Percentiles rank a stretch among this genome's conserved stretches.
Conservation (phyloP, 2,888 invertebrate genomes). For the Athripsodes cinereus region DNA sequence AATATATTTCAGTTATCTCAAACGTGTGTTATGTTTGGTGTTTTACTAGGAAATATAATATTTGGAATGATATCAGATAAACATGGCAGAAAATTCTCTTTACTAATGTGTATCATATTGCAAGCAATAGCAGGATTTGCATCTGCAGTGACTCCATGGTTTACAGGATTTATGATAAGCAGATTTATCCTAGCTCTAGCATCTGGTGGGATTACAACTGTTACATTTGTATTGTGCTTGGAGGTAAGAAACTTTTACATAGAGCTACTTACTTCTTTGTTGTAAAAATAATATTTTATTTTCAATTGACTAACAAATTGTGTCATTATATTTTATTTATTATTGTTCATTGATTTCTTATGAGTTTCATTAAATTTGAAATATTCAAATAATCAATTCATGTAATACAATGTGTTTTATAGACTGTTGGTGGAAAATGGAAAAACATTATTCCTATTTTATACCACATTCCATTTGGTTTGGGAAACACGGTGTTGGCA, state of each 20-base stretch:
- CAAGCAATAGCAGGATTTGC: slow-evolving; percentile 49
- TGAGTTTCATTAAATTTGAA: neutral
- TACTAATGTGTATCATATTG: slow-evolving; percentile 50
- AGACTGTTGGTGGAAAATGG: slow-evolving; percentile 56
- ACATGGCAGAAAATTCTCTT: slow-evolving; percentile 53
- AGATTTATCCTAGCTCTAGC: slow-evolving; percentile 55
- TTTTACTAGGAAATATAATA: slow-evolving; percentile 53
- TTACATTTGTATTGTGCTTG: slow-evolving; percentile 61
- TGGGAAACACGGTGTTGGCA: slow-evolving; percentile 54
- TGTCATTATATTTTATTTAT: too few relatives aligned
- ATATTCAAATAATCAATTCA: too few relatives aligned
- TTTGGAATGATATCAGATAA: slow-evolving; percentile 57
- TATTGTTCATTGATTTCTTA: too few relatives aligned
- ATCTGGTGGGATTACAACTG: slow-evolving; percentile 57
- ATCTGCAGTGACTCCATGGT: slow-evolving; percentile 49
- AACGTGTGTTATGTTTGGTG: slow-evolving; percentile 57
- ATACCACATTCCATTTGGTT: slow-evolving; percentile 58
- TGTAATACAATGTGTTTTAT: slow-evolving; percentile 6
- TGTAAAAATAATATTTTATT: too few relatives aligned
- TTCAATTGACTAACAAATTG: too few relatives aligned
- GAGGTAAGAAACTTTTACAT: slow-evolving; percentile 37
- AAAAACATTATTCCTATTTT: slow-evolving; percentile 54
- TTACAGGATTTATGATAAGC: slow-evolving; percentile 46
- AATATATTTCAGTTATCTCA: slow-evolving; percentile 51
- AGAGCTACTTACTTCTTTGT: too few relatives aligned